phyloP scores from a whole-genome alignment of 2,888 invertebrate genomes.

The Crossocerus cetratus region DNA sequence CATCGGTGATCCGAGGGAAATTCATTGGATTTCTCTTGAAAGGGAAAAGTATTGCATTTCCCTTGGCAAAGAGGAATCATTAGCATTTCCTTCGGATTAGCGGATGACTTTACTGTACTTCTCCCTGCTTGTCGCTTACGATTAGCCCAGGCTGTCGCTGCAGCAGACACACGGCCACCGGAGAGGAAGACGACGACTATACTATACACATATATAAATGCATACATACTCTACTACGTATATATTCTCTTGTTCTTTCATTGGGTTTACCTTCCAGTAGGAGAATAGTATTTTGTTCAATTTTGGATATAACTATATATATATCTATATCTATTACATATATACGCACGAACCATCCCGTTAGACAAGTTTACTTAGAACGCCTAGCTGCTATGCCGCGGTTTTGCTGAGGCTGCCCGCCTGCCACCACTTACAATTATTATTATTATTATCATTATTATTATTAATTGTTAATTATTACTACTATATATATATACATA shows the following conservation, averaged over 20 bases:
- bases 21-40: too few species aligned
- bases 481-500: slow-evolving; percentile 38
- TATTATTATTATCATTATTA: slow-evolving; percentile 41
- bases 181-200: neutral
- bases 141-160: slow-evolving; percentile 11
- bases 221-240: neutral
- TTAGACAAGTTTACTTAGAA: slow-evolving; percentile 65
- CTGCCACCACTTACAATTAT: slow-evolving; percentile 74
- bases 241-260: slow-evolving; percentile 40
- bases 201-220: slow-evolving; percentile 2
- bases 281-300: slow-evolving; percentile 59
- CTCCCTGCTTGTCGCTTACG: too few species aligned
- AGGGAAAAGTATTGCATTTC: too few species aligned
- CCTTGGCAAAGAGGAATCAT: too few species aligned
- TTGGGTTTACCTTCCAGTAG: slow-evolving; percentile 44
- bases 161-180: neutral
- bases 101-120: too few species aligned
- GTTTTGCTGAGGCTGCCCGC: slow-evolving; percentile 72
- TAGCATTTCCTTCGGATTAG: too few species aligned
- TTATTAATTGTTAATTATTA: neutral
- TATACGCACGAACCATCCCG: slow-evolving; percentile 61
- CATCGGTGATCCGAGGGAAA: too few species aligned
- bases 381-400: slow-evolving; percentile 73
- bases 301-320: slow-evolving; percentile 39
- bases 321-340: slow-evolving; percentile 28